Percentiles rank a stretch among this genome's conserved stretches.
Evolutionary conservation across 2,888 invertebrate species (phyloP).

Genomic region (Dasysyrphus tricinctus): DNA sequence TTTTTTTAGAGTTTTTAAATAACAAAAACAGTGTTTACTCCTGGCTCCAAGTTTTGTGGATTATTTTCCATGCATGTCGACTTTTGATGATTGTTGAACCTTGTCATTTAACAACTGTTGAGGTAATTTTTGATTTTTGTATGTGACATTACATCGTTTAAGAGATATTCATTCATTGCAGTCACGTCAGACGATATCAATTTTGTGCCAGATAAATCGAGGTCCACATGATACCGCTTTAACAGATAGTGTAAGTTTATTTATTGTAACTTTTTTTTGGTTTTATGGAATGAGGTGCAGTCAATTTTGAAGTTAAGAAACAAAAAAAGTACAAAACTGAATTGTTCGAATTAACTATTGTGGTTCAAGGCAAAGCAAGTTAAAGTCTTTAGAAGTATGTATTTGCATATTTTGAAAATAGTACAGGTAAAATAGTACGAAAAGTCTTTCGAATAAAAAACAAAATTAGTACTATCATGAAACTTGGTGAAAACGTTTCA

Average conservation of each 20-base stretch:
- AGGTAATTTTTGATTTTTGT: slow-evolving; percentile 79
- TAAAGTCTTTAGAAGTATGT: no score
- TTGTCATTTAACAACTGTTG: slow-evolving; percentile 83
- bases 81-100: slow-evolving; percentile 85
- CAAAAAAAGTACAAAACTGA: no score
- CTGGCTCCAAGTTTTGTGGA: slow-evolving; percentile 84
- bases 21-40: slow-evolving; percentile 83
- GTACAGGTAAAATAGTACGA: no score
- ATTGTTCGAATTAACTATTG: no score
- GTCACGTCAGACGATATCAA: slow-evolving; percentile 83
- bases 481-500: no score
- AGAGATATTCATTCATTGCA: slow-evolving; percentile 63
- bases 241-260: slow-evolving; percentile 80
- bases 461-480: no score
- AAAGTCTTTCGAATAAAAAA: no score
- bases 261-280: not conserved
- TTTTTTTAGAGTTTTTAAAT: slow-evolving; percentile 84
- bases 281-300: no score
- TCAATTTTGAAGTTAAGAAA: no score
- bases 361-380: no score
- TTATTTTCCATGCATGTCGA: slow-evolving; percentile 83
- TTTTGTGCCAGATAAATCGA: slow-evolving; percentile 84
- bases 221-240: slow-evolving; percentile 79
- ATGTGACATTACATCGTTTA: not conserved
- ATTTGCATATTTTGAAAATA: no score